phyloP scores from a whole-genome alignment of 92 coral and sea anemone genomes.

The Porites cylindrica region DNA sequence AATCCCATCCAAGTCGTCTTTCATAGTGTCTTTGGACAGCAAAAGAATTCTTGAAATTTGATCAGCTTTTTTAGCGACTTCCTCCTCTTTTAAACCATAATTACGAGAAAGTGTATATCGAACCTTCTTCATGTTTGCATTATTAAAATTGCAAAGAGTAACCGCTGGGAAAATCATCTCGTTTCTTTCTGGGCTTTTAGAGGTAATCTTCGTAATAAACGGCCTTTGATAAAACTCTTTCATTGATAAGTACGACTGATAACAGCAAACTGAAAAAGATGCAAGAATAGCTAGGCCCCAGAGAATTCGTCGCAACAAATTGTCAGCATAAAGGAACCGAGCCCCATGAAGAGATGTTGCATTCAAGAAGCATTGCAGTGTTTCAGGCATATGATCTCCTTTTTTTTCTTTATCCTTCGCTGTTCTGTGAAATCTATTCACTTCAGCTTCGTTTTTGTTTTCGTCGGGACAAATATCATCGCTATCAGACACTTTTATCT shows the following conservation, averaged over 20 bases:
- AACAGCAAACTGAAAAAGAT: not conserved
- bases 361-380: conserved; percentile 9
- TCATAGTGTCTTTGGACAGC: not conserved
- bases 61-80: not conserved
- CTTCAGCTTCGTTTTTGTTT: not conserved
- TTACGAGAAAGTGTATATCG: not conserved
- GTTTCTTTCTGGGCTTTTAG: not conserved
- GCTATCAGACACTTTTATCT: not conserved
- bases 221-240: not conserved
- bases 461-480: not conserved
- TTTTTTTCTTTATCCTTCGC: not conserved
- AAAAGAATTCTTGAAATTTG: not conserved
- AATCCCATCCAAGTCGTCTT: not conserved
- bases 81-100: not conserved
- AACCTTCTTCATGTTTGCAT: not conserved
- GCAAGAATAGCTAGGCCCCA: conserved; percentile 7
- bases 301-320: not conserved
- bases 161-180: conserved; percentile 15
- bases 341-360: conserved; percentile 24
- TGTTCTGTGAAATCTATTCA: not conserved
- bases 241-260: not conserved
- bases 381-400: not conserved
- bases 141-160: conserved; percentile 6
- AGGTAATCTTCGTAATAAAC: conserved; percentile 5
- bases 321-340: conserved; percentile 5